Evolutionary conservation across 2,888 invertebrate species (phyloP), one percentile per base, ranked within the genome.

Genomic region (Hyalella azteca): DNA sequence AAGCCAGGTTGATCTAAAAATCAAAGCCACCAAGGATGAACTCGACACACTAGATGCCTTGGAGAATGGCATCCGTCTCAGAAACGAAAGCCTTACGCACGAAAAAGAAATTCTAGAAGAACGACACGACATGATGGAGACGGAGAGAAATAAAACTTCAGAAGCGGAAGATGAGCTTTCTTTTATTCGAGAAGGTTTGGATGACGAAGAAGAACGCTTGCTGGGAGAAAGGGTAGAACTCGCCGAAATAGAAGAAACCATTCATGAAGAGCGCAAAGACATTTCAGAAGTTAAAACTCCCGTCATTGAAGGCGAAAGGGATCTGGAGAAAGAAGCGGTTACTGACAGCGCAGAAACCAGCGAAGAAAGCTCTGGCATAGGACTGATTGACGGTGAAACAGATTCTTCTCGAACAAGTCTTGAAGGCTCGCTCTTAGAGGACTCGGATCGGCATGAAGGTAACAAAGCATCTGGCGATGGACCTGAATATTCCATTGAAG

Each of bases 61-160:
- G 29, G 75, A 41, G 11, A 26, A 75, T 45, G 75, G 75, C 19
- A 75, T 75, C 11, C 40, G 45, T 22, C 19, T 29, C 13, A 41
- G 75, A 75, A 75, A 75, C 45, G 75, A 75, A 45, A 45, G 41
- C 22, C 36, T 75, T 11, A 75, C 40, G 22, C 75, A 45, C 29
- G 75, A 75, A 41, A 45, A 75, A 75, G 75, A 45, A 75, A 45
- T 75, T 26, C 40, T 75, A 26, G 26, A 45, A 26, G 41, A 75
- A 75, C 40, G 75, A 41, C 41, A 45, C 29, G 41, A 75, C 5
- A 19, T 75, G n/a, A 75, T 75, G 11, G 75, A 41, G 22, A n/a
- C 75, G 9, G 22, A 39, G 45, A n/a, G n/a, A 75, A 19, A 45
- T 29, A 26, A n/a, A 75, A 41, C 36, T 2, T 26, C 29, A 41